Conservation (phyloP, 2,797 vertebrate genomes). For the Dendrocincla tyrannina region DNA sequence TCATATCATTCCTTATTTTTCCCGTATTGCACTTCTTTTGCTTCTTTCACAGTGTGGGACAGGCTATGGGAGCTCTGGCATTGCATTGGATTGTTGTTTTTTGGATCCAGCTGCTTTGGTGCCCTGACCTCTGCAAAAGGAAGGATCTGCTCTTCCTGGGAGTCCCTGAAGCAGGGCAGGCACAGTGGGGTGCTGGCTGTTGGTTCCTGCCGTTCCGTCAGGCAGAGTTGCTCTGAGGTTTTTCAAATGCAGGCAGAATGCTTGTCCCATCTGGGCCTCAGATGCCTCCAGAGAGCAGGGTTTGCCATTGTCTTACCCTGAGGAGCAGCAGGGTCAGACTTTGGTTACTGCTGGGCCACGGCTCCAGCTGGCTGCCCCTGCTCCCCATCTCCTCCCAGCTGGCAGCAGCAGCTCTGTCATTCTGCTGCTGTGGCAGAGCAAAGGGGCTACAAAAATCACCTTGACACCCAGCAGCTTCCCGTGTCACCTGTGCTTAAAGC, state of each 20-base stretch:
- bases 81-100: background rate
- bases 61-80: background rate
- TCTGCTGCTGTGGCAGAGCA: background rate
- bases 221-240: background rate
- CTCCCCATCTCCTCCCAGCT: background rate
- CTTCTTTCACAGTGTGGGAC: background rate
- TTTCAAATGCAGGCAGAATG: background rate
- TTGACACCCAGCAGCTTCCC: background rate
- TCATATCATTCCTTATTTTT: background rate
- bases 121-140: background rate
- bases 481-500: background rate
- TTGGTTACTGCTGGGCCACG: background rate
- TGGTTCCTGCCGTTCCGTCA: background rate
- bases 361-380: background rate
- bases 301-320: background rate
- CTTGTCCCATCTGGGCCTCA: background rate
- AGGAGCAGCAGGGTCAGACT: background rate
- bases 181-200: background rate
- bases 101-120: background rate
- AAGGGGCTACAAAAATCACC: background rate
- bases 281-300: background rate
- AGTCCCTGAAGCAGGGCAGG: background rate
- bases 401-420: background rate
- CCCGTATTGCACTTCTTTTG: background rate
- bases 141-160: background rate